phyloP scores from a whole-genome alignment of 2,797 vertebrate species.

The Melanotaenia boesemani region DNA sequence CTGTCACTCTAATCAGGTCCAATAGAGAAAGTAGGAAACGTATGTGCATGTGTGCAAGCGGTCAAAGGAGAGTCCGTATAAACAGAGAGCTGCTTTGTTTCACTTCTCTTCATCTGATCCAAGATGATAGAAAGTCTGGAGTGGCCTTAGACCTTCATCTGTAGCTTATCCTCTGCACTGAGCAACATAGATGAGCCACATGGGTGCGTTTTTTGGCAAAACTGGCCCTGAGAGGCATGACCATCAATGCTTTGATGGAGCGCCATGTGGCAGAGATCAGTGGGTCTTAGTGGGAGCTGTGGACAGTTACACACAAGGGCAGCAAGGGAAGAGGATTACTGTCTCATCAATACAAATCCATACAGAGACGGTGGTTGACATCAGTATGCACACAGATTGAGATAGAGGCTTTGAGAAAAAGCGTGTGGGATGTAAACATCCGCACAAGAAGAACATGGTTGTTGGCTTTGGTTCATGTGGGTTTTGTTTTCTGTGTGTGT shows the following conservation, averaged over 20 bases:
- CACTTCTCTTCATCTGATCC: conserved; percentile 57
- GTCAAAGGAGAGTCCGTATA: conserved; percentile 46
- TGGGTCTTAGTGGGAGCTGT: conserved; percentile 83
- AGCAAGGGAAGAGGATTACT: conserved; percentile 81
- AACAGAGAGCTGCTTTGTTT: conserved; percentile 68
- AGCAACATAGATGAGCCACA: conserved; percentile 69
- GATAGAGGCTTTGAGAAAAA: conserved; percentile 38
- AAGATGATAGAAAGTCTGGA: conserved; percentile 74
- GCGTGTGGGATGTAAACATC: conserved; percentile 53
- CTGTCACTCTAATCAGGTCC: conserved; percentile 82
- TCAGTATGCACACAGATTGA: conserved; percentile 66
- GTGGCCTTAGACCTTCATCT: conserved; percentile 74
- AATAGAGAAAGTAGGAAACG: conserved; percentile 79
- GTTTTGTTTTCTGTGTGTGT: conserved; percentile 4
- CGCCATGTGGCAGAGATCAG: conserved; percentile 86
- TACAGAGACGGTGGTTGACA: conserved; percentile 71
- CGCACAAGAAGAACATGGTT: conserved; percentile 33
- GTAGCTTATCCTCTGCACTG: conserved; percentile 70
- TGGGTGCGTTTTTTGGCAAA: conserved; percentile 67
- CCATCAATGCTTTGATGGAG: conserved; percentile 82
- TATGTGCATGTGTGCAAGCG: conserved; percentile 41
- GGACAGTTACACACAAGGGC: conserved; percentile 80
- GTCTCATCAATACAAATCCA: conserved; percentile 82
- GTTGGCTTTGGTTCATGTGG: conserved; percentile 60
- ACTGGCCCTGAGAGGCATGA: conserved; percentile 76